Conservation (phyloP, 2,797 vertebrate species). For the Setipinna tenuifilis region DNA sequence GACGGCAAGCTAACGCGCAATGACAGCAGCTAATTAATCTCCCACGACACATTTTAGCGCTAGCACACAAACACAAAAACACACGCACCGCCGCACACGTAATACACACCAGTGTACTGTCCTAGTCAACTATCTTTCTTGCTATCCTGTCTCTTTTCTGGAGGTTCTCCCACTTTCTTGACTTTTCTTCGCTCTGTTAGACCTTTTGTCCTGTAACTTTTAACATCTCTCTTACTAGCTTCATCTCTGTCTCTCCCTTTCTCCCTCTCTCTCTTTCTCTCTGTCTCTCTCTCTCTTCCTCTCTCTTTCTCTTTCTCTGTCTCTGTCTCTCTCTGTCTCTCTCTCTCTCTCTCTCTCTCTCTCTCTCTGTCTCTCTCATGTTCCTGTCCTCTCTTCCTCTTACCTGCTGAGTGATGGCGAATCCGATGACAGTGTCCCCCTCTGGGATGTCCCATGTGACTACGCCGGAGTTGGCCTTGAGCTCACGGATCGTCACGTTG, state of each 20-base stretch:
- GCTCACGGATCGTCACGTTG: conserved; percentile 91
- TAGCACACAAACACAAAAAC: not conserved
- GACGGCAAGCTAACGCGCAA: conserved; percentile 21
- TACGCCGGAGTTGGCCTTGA: conserved; percentile 91
- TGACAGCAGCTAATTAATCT: conserved; percentile 44
- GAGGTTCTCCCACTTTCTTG: not conserved
- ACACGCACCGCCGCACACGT: not conserved
- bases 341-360: not conserved
- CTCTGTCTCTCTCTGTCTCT: not conserved
- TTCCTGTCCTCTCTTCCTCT: conserved; percentile 16
- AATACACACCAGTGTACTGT: not conserved
- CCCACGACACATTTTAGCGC: conserved; percentile 21
- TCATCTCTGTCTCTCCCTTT: not conserved
- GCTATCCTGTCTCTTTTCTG: not conserved
- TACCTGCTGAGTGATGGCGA: conserved; percentile 97
- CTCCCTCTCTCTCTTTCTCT: not conserved
- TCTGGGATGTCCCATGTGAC: conserved; percentile 96
- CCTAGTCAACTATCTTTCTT: not conserved
- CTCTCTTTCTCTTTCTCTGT: too few relatives aligned
- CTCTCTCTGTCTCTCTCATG: not conserved
- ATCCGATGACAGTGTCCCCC: conserved; percentile 92
- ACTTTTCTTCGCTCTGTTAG: not conserved
- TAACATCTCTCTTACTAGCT: not conserved
- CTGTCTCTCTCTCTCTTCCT: not conserved
- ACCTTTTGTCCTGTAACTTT: not conserved